Percentiles rank a stretch among this genome's conserved stretches.
phyloP scores from a whole-genome alignment of 2,888 invertebrate species.

The Campoplex nolae region DNA sequence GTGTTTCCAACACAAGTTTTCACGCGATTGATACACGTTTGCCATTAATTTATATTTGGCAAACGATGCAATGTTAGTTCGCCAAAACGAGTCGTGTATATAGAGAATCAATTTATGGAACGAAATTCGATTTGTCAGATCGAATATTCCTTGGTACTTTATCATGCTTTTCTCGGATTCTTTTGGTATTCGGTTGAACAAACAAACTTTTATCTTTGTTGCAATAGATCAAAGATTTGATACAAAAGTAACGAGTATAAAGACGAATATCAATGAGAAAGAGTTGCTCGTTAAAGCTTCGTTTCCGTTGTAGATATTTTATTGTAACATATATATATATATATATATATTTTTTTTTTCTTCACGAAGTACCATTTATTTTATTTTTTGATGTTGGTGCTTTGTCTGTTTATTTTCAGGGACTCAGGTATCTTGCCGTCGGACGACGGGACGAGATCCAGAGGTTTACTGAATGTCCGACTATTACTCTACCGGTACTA shows the following conservation, averaged over 20 bases:
- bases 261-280: background rate
- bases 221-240: background rate
- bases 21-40: no score
- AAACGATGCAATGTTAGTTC: background rate
- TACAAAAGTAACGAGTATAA: background rate
- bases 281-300: background rate
- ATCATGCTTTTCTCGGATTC: background rate
- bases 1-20: background rate
- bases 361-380: background rate
- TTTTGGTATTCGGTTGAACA: background rate
- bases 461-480: slow-evolving; percentile 28
- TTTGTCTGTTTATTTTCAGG: slow-evolving; percentile 5
- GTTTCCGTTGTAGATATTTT: background rate
- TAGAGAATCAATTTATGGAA: background rate
- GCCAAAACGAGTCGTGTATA: background rate
- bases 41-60: background rate
- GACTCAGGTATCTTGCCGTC: background rate
- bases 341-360: background rate
- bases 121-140: background rate
- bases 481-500: slow-evolving; percentile 53
- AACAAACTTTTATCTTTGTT: background rate
- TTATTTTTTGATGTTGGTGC: background rate
- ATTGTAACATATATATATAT: no score
- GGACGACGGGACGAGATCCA: slow-evolving; percentile 11
- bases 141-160: background rate